Conservation (phyloP, 2,888 invertebrate genomes). For the Euplexia lucipara region DNA sequence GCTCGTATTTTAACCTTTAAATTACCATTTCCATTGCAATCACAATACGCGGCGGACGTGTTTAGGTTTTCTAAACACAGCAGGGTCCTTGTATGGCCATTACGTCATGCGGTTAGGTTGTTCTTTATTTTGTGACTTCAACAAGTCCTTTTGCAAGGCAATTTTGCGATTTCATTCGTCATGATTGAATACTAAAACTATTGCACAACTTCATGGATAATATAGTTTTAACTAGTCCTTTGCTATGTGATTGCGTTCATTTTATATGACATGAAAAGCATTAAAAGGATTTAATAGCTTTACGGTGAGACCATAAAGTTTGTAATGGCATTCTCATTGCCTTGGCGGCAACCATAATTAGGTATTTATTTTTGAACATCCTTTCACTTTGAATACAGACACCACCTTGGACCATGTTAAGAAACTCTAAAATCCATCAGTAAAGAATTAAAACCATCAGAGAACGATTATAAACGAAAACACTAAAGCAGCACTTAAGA, state of each 20-base stretch:
- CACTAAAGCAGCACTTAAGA: slow-evolving; percentile 29
- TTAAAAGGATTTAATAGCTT: slow-evolving; percentile 24
- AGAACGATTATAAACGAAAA: slow-evolving; percentile 15
- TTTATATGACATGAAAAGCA: slow-evolving; percentile 8
- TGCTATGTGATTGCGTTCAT: slow-evolving; percentile 12
- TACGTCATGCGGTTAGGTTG: slow-evolving; percentile 50
- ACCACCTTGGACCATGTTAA: not conserved
- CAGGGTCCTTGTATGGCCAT: slow-evolving; percentile 48
- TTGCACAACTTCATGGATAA: slow-evolving; percentile 3
- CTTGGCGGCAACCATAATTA: not conserved
- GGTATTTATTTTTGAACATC: slow-evolving; percentile 21
- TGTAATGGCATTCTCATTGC: slow-evolving; percentile 17
- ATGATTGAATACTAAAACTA: slow-evolving; percentile 9
- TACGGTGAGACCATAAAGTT: slow-evolving; percentile 22
- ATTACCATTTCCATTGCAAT: slow-evolving; percentile 60
- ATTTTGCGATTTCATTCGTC: slow-evolving; percentile 18
- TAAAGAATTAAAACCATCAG: slow-evolving; percentile 14
- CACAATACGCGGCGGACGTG: slow-evolving; percentile 56
- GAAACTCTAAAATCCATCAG: not conserved
- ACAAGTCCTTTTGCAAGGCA: slow-evolving; percentile 32
- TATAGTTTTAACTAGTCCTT: slow-evolving; percentile 3
- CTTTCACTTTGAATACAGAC: slow-evolving; percentile 23
- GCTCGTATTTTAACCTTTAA: slow-evolving; percentile 53
- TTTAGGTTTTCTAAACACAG: slow-evolving; percentile 50
- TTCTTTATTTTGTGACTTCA: slow-evolving; percentile 36